Conservation (phyloP, 2,888 invertebrate genomes). For the Seira sanloemensis region DNA sequence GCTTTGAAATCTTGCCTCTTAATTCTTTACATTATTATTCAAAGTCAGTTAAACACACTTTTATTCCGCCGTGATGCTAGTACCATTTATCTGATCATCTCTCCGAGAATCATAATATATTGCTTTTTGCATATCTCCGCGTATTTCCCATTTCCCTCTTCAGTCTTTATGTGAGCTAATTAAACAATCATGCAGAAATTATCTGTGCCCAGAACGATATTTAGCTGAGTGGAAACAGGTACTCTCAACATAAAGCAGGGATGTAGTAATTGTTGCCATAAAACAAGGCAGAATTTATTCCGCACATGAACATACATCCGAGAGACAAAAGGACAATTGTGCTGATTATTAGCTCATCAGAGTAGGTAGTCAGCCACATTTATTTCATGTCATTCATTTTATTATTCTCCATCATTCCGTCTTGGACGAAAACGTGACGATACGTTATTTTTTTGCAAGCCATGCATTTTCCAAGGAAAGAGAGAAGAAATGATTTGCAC, state of each 20-base stretch:
- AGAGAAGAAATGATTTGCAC: not conserved
- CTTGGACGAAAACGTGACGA: not conserved
- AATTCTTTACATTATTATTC: too few relatives aligned
- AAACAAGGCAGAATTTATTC: conserved; percentile 22
- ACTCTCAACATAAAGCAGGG: not conserved
- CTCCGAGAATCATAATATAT: too few relatives aligned
- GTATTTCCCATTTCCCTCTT: conserved; percentile 12
- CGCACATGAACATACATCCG: conserved; percentile 5
- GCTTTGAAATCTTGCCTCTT: too few relatives aligned
- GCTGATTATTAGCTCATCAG: conserved; percentile 3
- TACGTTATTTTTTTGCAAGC: not conserved
- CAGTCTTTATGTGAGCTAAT: conserved; percentile 18
- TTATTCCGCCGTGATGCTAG: too few relatives aligned
- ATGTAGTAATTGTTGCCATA: conserved; percentile 45
- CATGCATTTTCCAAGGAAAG: not conserved
- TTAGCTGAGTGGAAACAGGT: not conserved
- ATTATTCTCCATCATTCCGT: not conserved
- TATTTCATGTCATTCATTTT: conserved; percentile 8
- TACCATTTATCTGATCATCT: too few relatives aligned
- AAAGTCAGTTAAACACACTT: too few relatives aligned
- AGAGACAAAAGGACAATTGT: not conserved
- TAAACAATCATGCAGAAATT: conserved; percentile 28
- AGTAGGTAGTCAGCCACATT: not conserved
- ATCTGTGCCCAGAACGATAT: not conserved
- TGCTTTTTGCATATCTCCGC: not conserved